Evolutionary conservation across 1,140 invertebrate species (phyloP).

Genomic region (Drosophila truncata): DNA sequence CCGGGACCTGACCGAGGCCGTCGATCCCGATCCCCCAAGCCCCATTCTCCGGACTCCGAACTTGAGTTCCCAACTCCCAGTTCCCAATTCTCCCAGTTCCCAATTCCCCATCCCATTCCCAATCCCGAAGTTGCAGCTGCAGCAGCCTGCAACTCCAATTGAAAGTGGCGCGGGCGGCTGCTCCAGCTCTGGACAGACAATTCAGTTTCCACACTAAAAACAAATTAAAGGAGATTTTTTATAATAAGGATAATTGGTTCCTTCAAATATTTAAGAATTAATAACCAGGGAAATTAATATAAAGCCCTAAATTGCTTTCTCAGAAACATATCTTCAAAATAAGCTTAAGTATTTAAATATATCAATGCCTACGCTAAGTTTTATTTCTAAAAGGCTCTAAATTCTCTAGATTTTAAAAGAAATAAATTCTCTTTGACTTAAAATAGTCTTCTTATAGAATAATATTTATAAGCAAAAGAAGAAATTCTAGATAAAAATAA

Average conservation of each 20-base stretch:
- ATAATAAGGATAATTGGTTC: background rate
- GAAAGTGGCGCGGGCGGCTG: slow-evolving; percentile 65
- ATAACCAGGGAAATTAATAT: background rate
- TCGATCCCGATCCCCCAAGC: slow-evolving; percentile 47
- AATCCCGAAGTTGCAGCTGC: slow-evolving; percentile 55
- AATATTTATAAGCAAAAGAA: background rate
- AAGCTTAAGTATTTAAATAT: background rate
- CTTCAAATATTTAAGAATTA: background rate
- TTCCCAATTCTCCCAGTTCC: slow-evolving; percentile 23
- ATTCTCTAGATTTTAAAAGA: too few relatives aligned
- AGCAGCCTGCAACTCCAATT: slow-evolving; percentile 55
- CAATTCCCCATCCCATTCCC: slow-evolving; percentile 30
- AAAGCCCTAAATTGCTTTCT: too few relatives aligned
- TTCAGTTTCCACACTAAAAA: slow-evolving; percentile 37
- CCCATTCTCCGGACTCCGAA: slow-evolving; percentile 28
- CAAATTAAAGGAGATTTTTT: background rate
- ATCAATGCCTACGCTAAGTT: accelerated
- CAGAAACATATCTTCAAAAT: background rate
- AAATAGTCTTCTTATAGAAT: too few relatives aligned
- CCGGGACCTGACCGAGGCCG: slow-evolving; percentile 51
- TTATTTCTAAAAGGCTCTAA: background rate
- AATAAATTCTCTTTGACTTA: too few relatives aligned
- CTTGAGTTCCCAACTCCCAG: background rate
- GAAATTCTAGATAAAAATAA: background rate
- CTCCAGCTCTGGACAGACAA: slow-evolving; percentile 46